These are phyloP conservation scores for Aleiodes testaceus DNA, from an alignment of 2,888 invertebrate species.

Conservation along the genomic window DNA sequence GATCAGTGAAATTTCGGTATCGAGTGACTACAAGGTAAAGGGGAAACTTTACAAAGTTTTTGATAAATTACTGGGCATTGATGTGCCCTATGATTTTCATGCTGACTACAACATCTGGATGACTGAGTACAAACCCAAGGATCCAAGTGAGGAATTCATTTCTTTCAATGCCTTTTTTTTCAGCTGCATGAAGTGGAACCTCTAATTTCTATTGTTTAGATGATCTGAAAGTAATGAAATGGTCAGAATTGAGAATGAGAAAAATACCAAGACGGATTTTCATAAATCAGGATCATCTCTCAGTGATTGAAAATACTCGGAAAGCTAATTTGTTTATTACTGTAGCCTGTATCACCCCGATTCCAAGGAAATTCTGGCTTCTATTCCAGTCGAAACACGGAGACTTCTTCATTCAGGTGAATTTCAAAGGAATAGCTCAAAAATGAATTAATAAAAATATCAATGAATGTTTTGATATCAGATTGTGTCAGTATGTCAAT, in stretches of 20 bases:
- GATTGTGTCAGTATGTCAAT: conserved; percentile 40
- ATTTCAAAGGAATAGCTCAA: conserved; percentile 37
- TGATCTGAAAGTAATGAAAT: conserved; percentile 54
- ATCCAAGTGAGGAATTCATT: conserved; percentile 54
- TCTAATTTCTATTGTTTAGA: not conserved
- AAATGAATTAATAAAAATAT: not conserved
- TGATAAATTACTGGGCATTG: conserved; percentile 45
- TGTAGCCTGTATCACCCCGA: conserved; percentile 58
- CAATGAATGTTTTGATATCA: too few species aligned
- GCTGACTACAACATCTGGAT: conserved; percentile 63
- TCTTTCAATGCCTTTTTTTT: conserved; percentile 16
- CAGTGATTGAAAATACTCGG: conserved; percentile 44
- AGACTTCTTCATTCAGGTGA: conserved; percentile 64
- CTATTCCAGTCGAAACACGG: conserved; percentile 61
- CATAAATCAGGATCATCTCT: conserved; percentile 55
- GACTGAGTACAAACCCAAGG: conserved; percentile 57
- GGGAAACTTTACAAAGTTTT: conserved; percentile 59
- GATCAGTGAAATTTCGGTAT: conserved; percentile 55
- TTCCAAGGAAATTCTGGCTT: conserved; percentile 59
- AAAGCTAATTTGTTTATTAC: conserved; percentile 54
- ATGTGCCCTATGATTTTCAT: too few species aligned
- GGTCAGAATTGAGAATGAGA: conserved; percentile 57
- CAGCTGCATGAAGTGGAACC: conserved; percentile 47
- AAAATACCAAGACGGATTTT: conserved; percentile 64
- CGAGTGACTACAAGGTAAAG: conserved; percentile 54